Conservation (phyloP, 1,140 invertebrate species). For the Penaeus chinensis region DNA sequence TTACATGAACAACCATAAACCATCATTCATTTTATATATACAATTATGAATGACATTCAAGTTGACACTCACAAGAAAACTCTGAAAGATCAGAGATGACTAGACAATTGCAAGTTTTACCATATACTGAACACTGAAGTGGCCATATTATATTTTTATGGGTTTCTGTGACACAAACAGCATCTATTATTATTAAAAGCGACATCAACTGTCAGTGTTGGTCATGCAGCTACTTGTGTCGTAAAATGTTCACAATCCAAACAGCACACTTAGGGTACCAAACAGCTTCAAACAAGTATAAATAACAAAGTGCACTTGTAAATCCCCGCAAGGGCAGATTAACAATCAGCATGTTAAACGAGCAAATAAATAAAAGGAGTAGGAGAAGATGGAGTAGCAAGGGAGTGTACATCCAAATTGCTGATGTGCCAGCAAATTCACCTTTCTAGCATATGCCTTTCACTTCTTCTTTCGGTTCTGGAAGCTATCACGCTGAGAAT, state of each 20-base stretch:
- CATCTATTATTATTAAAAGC: background rate
- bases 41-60: too few relatives aligned
- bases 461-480: conserved; percentile 49
- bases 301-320: conserved; percentile 30
- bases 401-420: conserved; percentile 39
- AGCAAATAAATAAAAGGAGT: conserved; percentile 27
- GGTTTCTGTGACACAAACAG: too few relatives aligned
- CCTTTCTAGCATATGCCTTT: conserved; percentile 47
- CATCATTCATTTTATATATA: too few relatives aligned
- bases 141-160: conserved; percentile 3
- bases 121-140: too few relatives aligned
- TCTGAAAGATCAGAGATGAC: too few relatives aligned
- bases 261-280: conserved; percentile 22
- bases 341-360: conserved; percentile 29
- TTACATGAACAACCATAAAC: too few relatives aligned
- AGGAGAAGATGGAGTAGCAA: conserved; percentile 26
- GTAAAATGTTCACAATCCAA: too few relatives aligned
- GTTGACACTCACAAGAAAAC: too few relatives aligned
- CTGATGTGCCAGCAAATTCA: conserved; percentile 45
- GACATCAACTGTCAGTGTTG: conserved; percentile 12
- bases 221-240: conserved; percentile 24
- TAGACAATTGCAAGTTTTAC: too few relatives aligned
- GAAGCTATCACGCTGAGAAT: conserved; percentile 50
- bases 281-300: conserved; percentile 19
- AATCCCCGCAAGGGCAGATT: conserved; percentile 29